A percentile compares a stretch with the other conserved stretches of the same genome.
These are phyloP conservation scores for Catamblyrhynchus diadema DNA, from an alignment of 2,797 vertebrate species.

Conservation along the genomic window DNA sequence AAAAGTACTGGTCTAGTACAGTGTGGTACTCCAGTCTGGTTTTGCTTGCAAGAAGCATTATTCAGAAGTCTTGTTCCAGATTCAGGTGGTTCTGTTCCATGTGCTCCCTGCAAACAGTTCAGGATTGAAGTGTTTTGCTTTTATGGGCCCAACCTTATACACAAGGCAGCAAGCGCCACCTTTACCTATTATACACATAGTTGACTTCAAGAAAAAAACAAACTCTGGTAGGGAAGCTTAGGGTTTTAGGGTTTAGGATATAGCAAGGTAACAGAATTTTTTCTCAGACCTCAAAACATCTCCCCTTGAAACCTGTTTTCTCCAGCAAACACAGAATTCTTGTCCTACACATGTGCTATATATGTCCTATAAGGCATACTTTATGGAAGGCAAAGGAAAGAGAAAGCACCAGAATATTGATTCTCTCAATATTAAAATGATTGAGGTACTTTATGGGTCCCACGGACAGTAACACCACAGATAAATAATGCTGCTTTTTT, in stretches of 20 bases:
- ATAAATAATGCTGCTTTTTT: neutral
- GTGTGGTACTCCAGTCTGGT: neutral
- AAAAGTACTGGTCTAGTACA: neutral
- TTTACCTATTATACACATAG: neutral
- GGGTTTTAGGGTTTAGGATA: neutral
- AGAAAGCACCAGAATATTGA: neutral
- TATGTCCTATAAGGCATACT: too few species aligned
- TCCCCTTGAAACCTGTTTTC: neutral
- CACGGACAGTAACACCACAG: neutral
- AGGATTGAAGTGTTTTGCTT: neutral
- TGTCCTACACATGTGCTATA: neutral
- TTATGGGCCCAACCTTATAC: neutral
- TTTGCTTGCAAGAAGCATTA: neutral
- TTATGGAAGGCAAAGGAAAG: neutral
- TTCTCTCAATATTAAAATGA: neutral
- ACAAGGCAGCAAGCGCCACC: neutral
- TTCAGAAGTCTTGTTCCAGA: neutral
- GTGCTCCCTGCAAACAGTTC: neutral
- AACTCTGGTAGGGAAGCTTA: neutral
- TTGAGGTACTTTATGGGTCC: neutral
- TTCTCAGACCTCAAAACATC: neutral
- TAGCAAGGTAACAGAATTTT: neutral
- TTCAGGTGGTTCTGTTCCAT: neutral
- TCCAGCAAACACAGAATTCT: neutral
- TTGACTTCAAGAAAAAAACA: neutral